Evolutionary conservation across 2,113 vertebrate genomes (phyloP).

Genomic region (Peromyscus californicus): DNA sequence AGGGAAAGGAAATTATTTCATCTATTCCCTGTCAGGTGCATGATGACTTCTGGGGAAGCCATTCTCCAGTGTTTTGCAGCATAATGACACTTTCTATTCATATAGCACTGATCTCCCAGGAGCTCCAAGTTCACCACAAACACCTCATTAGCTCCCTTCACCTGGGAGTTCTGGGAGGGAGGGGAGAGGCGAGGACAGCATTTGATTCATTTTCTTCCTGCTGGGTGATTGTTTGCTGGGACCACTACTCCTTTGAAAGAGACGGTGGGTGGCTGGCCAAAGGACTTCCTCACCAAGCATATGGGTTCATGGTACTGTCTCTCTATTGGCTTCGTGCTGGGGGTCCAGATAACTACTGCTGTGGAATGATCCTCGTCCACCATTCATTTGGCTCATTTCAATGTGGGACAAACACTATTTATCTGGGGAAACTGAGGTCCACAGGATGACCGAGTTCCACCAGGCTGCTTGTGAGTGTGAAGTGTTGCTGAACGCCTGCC

Average conservation of each 20-base stretch:
- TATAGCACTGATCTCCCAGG: slow-evolving; percentile 37
- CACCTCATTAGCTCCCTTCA: slow-evolving; percentile 50
- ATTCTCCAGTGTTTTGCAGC: slow-evolving; percentile 57
- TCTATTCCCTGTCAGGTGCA: slow-evolving; percentile 52
- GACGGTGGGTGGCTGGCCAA: neutral
- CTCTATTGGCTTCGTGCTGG: neutral
- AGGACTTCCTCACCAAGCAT: neutral
- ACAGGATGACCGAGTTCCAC: neutral
- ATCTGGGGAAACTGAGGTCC: neutral
- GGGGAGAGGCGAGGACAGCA: neutral
- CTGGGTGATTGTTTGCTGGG: neutral
- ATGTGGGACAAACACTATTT: neutral
- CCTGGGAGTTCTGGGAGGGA: neutral
- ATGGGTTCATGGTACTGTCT: neutral
- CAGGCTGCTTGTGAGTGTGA: neutral
- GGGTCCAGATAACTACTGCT: neutral
- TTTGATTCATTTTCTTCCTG: slow-evolving; percentile 49
- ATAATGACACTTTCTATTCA: slow-evolving; percentile 72
- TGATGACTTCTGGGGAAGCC: slow-evolving; percentile 59
- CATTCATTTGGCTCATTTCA: slow-evolving; percentile 11
- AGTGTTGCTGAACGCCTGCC: neutral
- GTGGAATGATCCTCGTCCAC: neutral
- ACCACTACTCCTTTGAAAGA: neutral
- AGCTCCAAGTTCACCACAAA: slow-evolving; percentile 4
- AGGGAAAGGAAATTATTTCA: slow-evolving; percentile 70